phyloP scores from a whole-genome alignment of 2,888 invertebrate species.

The Cosmia trapezina region DNA sequence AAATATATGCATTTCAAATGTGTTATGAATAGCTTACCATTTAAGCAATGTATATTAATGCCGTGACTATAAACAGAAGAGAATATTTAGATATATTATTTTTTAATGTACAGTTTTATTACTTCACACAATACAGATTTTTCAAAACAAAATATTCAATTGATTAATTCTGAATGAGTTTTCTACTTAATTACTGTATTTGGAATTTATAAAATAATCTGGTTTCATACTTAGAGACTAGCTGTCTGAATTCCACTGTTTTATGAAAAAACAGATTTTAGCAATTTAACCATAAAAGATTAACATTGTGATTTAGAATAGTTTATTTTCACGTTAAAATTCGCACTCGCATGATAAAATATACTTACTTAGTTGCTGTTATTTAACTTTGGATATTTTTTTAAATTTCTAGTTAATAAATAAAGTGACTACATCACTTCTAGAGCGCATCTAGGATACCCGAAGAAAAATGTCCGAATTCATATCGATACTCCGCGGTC shows the following conservation, averaged over 20 bases:
- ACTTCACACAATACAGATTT: constrained; percentile 25
- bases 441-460: not conserved
- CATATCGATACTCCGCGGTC: constrained; percentile 56
- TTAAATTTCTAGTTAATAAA: not conserved
- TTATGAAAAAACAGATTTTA: not conserved
- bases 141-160: constrained; percentile 46
- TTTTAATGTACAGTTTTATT: constrained; percentile 36
- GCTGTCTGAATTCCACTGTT: not conserved
- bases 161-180: constrained; percentile 22
- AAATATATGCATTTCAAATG: constrained; percentile 59
- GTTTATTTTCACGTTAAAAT: not conserved
- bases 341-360: too few species aligned
- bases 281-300: not conserved
- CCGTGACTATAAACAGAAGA: constrained; percentile 17
- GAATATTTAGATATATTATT: constrained; percentile 31
- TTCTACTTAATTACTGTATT: constrained; percentile 22
- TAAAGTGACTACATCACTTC: not conserved
- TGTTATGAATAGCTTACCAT: constrained; percentile 46
- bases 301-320: not conserved
- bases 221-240: not conserved
- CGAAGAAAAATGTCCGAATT: not conserved
- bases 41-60: constrained; percentile 41
- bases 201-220: constrained; percentile 21
- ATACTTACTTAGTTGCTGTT: not conserved
- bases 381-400: not conserved